A percentile compares a stretch with the other conserved stretches of the same genome.
Conservation (phyloP, 2,113 vertebrate genomes). For the Apteryx mantelli region DNA sequence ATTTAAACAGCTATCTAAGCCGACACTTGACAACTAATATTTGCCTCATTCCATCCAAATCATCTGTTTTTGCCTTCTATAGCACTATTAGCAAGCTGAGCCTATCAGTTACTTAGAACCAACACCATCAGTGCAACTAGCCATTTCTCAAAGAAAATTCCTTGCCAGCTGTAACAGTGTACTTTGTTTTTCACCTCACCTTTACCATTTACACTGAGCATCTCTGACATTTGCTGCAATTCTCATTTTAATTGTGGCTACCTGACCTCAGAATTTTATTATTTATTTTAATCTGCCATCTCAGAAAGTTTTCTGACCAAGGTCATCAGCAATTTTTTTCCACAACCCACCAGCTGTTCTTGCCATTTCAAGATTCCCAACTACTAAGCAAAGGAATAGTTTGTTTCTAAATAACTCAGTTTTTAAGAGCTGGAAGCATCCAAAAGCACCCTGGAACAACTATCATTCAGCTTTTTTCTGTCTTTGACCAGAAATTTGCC, state of each 20-base stretch:
- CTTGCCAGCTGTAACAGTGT: rapidly evolving
- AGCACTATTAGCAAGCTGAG: background rate
- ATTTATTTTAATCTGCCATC: background rate
- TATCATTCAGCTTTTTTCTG: background rate
- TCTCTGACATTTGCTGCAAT: background rate
- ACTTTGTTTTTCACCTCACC: background rate
- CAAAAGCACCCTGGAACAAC: background rate
- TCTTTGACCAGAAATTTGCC: background rate
- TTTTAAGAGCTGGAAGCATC: background rate
- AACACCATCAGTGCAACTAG: background rate
- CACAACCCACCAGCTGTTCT: background rate
- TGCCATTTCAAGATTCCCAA: background rate
- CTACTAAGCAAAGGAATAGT: background rate
- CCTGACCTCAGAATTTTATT: background rate
- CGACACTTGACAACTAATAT: background rate
- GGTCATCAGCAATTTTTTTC: background rate
- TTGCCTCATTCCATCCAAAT: background rate
- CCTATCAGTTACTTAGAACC: background rate
- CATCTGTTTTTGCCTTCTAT: background rate
- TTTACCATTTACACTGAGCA: background rate
- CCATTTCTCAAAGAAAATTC: background rate
- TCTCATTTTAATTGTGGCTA: background rate
- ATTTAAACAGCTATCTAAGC: background rate
- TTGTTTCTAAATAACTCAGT: background rate
- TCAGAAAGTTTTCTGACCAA: background rate